Conservation (phyloP, 2,797 vertebrate genomes). For the Paedocypris micromegethes region DNA sequence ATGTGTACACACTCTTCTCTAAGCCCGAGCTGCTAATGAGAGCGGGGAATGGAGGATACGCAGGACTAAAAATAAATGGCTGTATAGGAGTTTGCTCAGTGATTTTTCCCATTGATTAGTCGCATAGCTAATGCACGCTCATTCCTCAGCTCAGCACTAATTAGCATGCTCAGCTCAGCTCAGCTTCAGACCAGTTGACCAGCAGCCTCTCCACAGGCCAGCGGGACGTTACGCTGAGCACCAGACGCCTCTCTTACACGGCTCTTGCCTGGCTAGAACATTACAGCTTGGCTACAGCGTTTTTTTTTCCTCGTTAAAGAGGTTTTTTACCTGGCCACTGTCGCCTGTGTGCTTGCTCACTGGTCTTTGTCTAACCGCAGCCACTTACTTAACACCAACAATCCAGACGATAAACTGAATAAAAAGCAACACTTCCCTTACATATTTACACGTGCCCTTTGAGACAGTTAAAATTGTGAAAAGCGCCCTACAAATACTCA, state of each 20-base stretch:
- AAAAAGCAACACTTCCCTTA: too few relatives aligned
- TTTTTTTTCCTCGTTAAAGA: constrained; percentile 3
- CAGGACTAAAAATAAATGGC: constrained; percentile 80
- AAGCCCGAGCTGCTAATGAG: constrained; percentile 50
- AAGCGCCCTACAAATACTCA: too few relatives aligned
- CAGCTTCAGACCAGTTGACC: constrained; percentile 81
- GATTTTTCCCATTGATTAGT: constrained; percentile 98
- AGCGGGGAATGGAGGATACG: constrained; percentile 46
- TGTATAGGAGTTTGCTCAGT: constrained; percentile 85
- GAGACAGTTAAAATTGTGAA: too few relatives aligned
- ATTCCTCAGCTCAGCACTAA: constrained; percentile 87
- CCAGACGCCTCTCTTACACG: constrained; percentile 7
- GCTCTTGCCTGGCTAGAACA: constrained; percentile 7
- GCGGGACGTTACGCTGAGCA: constrained; percentile 24
- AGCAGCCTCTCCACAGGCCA: constrained; percentile 50
- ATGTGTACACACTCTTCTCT: constrained; percentile 31
- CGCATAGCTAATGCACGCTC: constrained; percentile 87
- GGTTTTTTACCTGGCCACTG: too few relatives aligned
- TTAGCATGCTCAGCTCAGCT: constrained; percentile 80
- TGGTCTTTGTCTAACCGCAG: too few relatives aligned
- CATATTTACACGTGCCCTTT: too few relatives aligned
- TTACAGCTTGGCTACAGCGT: neutral
- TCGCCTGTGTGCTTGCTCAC: too few relatives aligned
- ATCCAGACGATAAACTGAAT: too few relatives aligned
- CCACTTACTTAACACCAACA: too few relatives aligned